Evolutionary conservation across 2,888 invertebrate species (phyloP), one percentile per base, ranked within the genome.

Genomic region (Xanthia togata): DNA sequence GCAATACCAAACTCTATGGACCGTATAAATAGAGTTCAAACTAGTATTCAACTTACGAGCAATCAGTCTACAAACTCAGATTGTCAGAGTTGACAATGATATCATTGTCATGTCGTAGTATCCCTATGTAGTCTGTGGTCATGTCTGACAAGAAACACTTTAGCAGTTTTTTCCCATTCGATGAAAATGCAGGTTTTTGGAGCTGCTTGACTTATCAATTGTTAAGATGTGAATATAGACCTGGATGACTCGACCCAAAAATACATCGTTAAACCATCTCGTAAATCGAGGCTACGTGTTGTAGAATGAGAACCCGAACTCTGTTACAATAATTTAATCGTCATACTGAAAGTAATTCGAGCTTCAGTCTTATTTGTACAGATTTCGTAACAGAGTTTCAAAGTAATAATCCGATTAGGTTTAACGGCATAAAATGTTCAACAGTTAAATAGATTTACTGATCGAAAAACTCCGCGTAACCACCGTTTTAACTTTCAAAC

Each of bases 401-500:
- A 38, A 47, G 4, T 35, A n/a, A 31, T 23, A 17, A 44, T 35
- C 6, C 31, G 5, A n/a, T 63, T 38, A 62, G 4, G 12, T 8
- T 71, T 20, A 50, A 38, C 20, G 3, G 9, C 23, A 65, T 26
- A 14, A 26, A 64, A 35, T 35, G 4, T 20, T 64, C 20, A 35
- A 35, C 63, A 47, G 8, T 44, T 17, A 31, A 31, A n/a, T 50
- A 47, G 55, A 35, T 44, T 64, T 9, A 20, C 31, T 17, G 31
- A 31, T 31, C 8, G 8, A 17, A 31, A 59, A 59, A 72, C 41
- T 72, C 6, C 50, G 23, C 31, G 11, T 53, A 64, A 63, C n/a
- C 67, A 59, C 62, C 73, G n/a, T 44, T 65, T 70, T n/a, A 74
- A 73, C 76, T 79, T 85, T 59, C 60, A 72, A 84, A 82, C 67